phyloP scores from a whole-genome alignment of 53 echinoderm and acorn worm species.

The Paracentrotus lividus region DNA sequence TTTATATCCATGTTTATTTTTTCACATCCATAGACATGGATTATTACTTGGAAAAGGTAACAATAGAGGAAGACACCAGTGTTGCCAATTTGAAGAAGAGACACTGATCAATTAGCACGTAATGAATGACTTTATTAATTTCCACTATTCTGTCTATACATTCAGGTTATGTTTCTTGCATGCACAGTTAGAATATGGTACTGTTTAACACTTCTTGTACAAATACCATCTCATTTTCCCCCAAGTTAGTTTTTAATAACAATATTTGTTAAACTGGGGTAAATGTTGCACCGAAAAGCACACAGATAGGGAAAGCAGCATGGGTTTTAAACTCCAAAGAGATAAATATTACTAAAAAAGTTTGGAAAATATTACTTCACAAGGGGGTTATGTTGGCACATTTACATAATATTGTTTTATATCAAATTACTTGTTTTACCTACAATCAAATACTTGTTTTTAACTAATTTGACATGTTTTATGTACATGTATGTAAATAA shows the following conservation, averaged over 20 bases:
- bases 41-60: not conserved
- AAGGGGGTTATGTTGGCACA: not conserved
- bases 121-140: not conserved
- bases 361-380: not conserved
- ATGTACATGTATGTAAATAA: constrained; percentile 48
- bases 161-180: not conserved
- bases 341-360: not conserved
- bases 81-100: not conserved
- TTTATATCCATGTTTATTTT: not conserved
- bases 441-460: not conserved
- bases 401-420: not conserved
- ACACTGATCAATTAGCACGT: not conserved
- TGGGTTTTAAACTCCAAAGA: not conserved
- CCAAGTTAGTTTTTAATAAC: not conserved
- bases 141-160: not conserved
- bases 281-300: not conserved
- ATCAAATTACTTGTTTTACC: not conserved
- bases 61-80: not conserved
- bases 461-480: not conserved
- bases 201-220: not conserved
- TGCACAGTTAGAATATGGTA: not conserved
- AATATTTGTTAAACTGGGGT: not conserved
- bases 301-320: not conserved
- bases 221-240: not conserved
- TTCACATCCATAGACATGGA: not conserved